Conservation (phyloP, 2,113 vertebrate genomes). For the Butorides virescens region DNA sequence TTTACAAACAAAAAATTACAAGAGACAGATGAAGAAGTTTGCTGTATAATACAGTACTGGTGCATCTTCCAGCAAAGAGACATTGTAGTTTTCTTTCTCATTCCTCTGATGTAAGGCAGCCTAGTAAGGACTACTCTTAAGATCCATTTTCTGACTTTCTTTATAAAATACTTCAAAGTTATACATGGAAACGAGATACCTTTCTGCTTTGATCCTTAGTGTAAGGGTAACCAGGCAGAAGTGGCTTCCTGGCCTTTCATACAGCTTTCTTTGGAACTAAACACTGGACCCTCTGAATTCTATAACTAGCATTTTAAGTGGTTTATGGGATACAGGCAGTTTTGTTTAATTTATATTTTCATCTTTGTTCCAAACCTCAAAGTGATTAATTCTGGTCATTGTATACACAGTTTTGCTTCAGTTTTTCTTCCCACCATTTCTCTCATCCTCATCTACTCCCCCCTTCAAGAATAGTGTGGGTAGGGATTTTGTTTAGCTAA, state of each 20-base stretch:
- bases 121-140: not conserved
- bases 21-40: slow-evolving; percentile 16
- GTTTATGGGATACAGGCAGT: not conserved
- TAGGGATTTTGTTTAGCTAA: slow-evolving; percentile 5
- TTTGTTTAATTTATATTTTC: slow-evolving; percentile 26
- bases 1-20: slow-evolving; percentile 27
- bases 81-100: not conserved
- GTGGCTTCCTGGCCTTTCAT: not conserved
- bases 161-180: slow-evolving; percentile 34
- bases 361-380: not conserved
- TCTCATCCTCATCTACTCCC: not conserved
- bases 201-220: slow-evolving; percentile 22
- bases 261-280: slow-evolving; percentile 3
- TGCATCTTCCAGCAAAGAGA: not conserved
- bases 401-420: not conserved
- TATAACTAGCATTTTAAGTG: not conserved
- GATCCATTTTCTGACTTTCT: not conserved
- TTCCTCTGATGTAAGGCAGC: not conserved
- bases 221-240: not conserved
- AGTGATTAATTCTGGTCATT: not conserved
- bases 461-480: not conserved
- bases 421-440: not conserved
- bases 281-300: not conserved
- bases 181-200: slow-evolving; percentile 5
- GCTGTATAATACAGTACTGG: not conserved